Conservation (phyloP, 2,797 vertebrate genomes). For the Thalassophryne amazonica region DNA sequence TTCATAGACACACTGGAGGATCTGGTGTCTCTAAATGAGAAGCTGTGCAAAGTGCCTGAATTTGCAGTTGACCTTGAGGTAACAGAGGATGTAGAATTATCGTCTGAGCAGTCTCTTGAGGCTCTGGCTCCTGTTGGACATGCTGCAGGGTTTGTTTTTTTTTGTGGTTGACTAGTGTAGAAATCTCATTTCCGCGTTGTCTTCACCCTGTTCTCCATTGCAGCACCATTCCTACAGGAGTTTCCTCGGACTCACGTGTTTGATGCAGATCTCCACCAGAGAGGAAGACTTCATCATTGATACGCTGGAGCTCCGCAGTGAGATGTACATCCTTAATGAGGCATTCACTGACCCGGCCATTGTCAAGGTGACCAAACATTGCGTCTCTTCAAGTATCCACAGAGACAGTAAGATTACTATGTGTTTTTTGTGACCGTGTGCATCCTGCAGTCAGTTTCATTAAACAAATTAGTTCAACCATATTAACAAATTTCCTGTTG, state of each 20-base stretch:
- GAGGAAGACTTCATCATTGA: slow-evolving; percentile 93
- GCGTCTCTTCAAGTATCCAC: too few relatives aligned
- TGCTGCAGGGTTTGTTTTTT: background rate
- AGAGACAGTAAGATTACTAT: too few relatives aligned
- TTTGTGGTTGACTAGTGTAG: too few relatives aligned
- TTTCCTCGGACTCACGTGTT: slow-evolving; percentile 91
- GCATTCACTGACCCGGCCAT: slow-evolving; percentile 89
- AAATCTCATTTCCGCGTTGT: background rate
- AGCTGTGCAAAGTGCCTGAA: slow-evolving; percentile 82
- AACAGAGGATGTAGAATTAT: background rate
- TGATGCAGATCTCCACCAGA: slow-evolving; percentile 96
- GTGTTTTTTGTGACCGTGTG: too few relatives aligned
- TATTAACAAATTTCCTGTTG: too few relatives aligned
- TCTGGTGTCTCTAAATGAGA: slow-evolving; percentile 89
- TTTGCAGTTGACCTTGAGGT: slow-evolving; percentile 98
- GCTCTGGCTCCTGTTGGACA: background rate
- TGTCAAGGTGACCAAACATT: slow-evolving; percentile 95
- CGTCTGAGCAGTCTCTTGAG: background rate
- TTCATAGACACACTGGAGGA: slow-evolving; percentile 87
- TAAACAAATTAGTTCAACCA: too few relatives aligned
- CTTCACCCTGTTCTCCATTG: background rate
- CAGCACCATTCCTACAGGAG: slow-evolving; percentile 98
- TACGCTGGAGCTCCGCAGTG: slow-evolving; percentile 85
- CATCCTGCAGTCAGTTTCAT: too few relatives aligned
- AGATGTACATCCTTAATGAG: slow-evolving; percentile 93